Percentiles rank a stretch among this genome's conserved stretches.
Evolutionary conservation across 2,113 vertebrate genomes (phyloP).

Genomic region (Xenopus laevis): DNA sequence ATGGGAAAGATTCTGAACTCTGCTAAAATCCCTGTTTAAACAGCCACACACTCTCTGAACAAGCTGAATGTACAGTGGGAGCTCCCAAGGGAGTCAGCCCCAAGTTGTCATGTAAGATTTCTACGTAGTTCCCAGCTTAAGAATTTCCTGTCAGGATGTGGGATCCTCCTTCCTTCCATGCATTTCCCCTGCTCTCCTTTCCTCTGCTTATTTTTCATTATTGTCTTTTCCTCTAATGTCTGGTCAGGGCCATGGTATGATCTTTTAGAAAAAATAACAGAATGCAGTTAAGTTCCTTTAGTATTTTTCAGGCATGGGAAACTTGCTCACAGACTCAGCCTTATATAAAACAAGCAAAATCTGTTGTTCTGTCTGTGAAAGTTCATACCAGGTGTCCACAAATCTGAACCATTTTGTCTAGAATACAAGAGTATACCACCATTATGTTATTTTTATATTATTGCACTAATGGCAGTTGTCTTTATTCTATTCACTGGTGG

Average conservation of each 20-base stretch:
- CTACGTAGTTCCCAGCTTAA: constrained; percentile 37
- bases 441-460: too few relatives aligned
- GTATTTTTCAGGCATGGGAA: constrained; percentile 26
- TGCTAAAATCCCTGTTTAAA: neutral
- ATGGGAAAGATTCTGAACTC: constrained; percentile 34
- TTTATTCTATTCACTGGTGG: too few relatives aligned
- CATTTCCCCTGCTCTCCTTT: constrained; percentile 28
- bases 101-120: constrained; percentile 28
- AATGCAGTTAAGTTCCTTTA: constrained; percentile 28
- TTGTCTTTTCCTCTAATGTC: constrained; percentile 34
- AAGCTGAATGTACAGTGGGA: constrained; percentile 1
- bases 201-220: constrained; percentile 30
- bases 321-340: neutral
- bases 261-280: constrained; percentile 27
- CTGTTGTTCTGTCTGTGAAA: too few relatives aligned
- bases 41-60: constrained; percentile 11
- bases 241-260: constrained; percentile 30
- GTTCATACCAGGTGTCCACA: too few relatives aligned
- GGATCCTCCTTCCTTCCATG: constrained; percentile 40
- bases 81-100: constrained; percentile 25
- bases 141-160: constrained; percentile 45
- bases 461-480: too few relatives aligned
- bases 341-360: too few relatives aligned
- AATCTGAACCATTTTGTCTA: too few relatives aligned
- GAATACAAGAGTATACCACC: too few relatives aligned